phyloP scores from a whole-genome alignment of 2,888 invertebrate genomes.

The Mythimna albipuncta region DNA sequence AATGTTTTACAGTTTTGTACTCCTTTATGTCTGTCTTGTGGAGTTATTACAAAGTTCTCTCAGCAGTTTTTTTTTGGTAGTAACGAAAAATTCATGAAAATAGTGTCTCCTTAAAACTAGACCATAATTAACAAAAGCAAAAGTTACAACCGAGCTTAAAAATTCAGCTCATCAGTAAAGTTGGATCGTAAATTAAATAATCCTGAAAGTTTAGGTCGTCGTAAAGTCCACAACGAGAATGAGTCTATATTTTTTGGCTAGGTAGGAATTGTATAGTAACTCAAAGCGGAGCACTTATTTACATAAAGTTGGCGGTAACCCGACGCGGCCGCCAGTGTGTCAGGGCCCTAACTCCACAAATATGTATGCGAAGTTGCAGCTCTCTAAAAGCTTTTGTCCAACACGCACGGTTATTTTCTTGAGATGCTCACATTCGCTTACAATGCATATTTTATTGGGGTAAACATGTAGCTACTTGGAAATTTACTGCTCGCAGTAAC shows the following conservation, averaged over 20 bases:
- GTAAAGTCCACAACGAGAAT: slow-evolving; percentile 7
- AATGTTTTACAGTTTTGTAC: slow-evolving; percentile 29
- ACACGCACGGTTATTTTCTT: slow-evolving; percentile 77
- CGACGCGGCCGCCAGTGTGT: slow-evolving; percentile 47
- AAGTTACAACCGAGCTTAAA: slow-evolving; percentile 29
- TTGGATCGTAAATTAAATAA: slow-evolving; percentile 41
- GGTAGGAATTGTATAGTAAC: slow-evolving; percentile 28
- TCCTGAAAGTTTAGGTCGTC: slow-evolving; percentile 28
- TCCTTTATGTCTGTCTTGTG: not conserved
- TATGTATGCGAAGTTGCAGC: slow-evolving; percentile 70
- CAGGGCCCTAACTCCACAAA: slow-evolving; percentile 60
- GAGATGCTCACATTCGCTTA: slow-evolving; percentile 73
- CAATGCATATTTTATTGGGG: slow-evolving; percentile 78
- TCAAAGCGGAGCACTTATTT: slow-evolving; percentile 24
- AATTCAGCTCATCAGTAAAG: slow-evolving; percentile 47
- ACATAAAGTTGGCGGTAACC: slow-evolving; percentile 40
- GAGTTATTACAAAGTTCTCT: not conserved
- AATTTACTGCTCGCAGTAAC: slow-evolving; percentile 48
- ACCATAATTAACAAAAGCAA: slow-evolving; percentile 34
- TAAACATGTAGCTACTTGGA: slow-evolving; percentile 59
- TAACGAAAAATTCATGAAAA: not conserved
- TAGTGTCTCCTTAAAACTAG: slow-evolving; percentile 7
- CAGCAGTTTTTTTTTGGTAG: not conserved
- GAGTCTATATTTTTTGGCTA: slow-evolving; percentile 31
- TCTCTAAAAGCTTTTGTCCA: slow-evolving; percentile 85